These are phyloP conservation scores for Lethenteron camtschaticum DNA, from an alignment of 2,113 vertebrate species.

Conservation along the genomic window DNA sequence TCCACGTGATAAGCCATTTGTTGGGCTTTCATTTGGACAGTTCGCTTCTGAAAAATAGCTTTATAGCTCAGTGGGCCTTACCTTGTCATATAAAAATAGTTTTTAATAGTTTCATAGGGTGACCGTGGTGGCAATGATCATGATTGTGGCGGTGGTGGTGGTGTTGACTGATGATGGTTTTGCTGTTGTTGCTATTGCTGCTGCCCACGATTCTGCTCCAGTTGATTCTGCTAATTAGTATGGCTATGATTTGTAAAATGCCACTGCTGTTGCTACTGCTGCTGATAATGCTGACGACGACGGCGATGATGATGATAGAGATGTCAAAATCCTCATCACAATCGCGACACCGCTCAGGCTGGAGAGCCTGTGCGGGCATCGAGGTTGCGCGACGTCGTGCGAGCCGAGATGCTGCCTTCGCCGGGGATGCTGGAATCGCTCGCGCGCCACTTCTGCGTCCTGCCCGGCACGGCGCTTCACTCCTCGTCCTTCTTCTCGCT, in stretches of 20 bases:
- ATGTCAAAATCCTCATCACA: neutral
- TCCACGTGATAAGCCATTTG: too few relatives aligned
- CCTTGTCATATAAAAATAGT: too few relatives aligned
- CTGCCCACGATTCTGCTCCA: neutral
- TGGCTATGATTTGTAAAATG: neutral
- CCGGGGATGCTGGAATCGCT: conserved; percentile 32
- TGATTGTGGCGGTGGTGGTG: too few relatives aligned
- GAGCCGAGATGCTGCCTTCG: conserved; percentile 32
- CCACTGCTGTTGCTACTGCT: neutral
- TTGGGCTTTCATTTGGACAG: too few relatives aligned
- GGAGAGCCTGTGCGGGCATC: conserved; percentile 20
- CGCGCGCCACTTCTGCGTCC: conserved; percentile 23
- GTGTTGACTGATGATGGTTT: too few relatives aligned
- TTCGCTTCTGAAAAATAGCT: too few relatives aligned
- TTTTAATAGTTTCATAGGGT: too few relatives aligned
- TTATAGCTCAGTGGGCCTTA: too few relatives aligned
- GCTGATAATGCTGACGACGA: neutral
- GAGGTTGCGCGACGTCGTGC: conserved; percentile 24
- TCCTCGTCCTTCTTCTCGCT: neutral
- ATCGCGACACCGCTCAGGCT: conserved; percentile 20
- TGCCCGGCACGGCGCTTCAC: conserved; percentile 12
- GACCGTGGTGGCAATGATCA: too few relatives aligned
- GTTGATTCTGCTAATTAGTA: neutral
- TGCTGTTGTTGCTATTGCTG: neutral
- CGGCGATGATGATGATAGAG: neutral